phyloP scores from a whole-genome alignment of 2,113 vertebrate species.

The Micronycteris hirsuta region DNA sequence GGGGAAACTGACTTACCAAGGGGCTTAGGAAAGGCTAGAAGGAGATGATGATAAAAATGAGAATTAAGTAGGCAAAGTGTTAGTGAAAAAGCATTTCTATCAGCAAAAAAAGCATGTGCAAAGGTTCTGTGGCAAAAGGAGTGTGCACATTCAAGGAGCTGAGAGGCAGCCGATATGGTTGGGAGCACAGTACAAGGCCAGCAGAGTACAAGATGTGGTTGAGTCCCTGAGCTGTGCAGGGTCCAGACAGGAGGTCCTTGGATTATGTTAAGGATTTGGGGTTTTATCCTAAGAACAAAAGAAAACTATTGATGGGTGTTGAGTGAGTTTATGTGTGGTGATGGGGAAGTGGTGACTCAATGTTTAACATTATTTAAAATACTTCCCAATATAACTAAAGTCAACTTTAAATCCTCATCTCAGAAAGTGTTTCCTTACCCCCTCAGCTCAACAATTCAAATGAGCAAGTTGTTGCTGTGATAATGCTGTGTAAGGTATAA shows the following conservation, averaged over 20 bases:
- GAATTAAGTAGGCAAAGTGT: not conserved
- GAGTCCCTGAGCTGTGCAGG: not conserved
- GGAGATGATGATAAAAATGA: not conserved
- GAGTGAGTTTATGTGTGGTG: not conserved
- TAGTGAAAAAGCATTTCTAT: not conserved
- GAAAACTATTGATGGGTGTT: not conserved
- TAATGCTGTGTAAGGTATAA: not conserved
- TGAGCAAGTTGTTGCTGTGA: not conserved
- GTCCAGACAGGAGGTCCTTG: not conserved
- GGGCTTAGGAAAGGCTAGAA: not conserved
- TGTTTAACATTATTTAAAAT: not conserved
- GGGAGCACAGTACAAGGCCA: not conserved
- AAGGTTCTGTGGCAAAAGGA: not conserved
- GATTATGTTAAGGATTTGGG: not conserved
- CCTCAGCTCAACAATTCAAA: not conserved
- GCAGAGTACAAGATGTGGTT: accelerated
- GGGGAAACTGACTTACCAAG: not conserved
- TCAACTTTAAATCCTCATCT: not conserved
- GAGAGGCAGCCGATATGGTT: not conserved
- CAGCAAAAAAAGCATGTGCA: not conserved
- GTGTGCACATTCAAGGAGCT: not conserved
- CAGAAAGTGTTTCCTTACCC: not conserved
- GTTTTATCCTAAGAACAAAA: not conserved
- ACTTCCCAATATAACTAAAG: not conserved
- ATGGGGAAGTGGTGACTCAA: not conserved